These are phyloP conservation scores for Eidolon dupreanum DNA, from an alignment of 2,797 vertebrate genomes.

Conservation along the genomic window DNA sequence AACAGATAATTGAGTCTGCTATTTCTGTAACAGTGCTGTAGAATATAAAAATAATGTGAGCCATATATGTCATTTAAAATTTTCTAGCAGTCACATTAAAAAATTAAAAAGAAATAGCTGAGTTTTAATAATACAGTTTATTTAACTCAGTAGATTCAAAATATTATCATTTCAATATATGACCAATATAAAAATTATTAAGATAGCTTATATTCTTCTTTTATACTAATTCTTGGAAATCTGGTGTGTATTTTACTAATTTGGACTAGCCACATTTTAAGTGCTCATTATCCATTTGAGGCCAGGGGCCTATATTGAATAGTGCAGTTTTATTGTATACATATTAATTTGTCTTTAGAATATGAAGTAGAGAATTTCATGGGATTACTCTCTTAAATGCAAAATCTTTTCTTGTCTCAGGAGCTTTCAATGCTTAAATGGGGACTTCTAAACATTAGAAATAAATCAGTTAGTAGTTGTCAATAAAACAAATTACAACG, in stretches of 20 bases:
- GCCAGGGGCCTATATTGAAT: not conserved
- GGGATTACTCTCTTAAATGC: conserved; percentile 7
- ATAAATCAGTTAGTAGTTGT: not conserved
- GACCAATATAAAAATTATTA: not conserved
- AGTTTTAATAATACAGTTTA: conserved; percentile 16
- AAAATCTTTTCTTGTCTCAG: not conserved
- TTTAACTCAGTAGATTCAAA: conserved; percentile 6
- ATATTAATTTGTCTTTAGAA: not conserved
- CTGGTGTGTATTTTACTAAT: not conserved
- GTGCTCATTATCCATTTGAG: not conserved
- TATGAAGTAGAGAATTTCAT: not conserved
- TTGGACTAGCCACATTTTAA: not conserved
- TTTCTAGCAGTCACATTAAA: not conserved
- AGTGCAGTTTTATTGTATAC: not conserved
- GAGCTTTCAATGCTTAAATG: not conserved
- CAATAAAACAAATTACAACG: conserved; percentile 35
- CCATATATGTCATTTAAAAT: conserved; percentile 1
- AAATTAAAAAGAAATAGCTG: not conserved
- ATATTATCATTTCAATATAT: conserved; percentile 33
- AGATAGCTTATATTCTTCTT: not conserved
- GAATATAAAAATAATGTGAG: not conserved
- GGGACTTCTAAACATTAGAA: not conserved
- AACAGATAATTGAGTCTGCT: not conserved
- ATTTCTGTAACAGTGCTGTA: not conserved
- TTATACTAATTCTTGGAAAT: not conserved